These are phyloP conservation scores for Acrocephalus scirpaceus DNA, from an alignment of 2,797 vertebrate genomes.

Conservation along the genomic window DNA sequence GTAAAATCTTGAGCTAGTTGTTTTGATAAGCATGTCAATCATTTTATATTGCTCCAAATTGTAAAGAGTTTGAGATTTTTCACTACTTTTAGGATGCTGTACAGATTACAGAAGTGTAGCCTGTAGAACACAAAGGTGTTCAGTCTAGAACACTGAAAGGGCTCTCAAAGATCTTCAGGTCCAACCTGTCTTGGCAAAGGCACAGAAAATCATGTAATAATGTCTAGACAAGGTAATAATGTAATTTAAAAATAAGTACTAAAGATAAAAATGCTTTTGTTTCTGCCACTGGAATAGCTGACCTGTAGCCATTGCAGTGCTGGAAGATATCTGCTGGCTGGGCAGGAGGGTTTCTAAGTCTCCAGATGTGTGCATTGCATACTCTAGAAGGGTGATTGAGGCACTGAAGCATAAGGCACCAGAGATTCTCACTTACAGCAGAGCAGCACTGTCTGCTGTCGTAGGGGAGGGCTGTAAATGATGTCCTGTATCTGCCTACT, in stretches of 20 bases:
- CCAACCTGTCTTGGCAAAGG: neutral
- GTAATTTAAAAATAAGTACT: neutral
- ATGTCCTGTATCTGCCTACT: neutral
- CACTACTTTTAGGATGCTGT: neutral
- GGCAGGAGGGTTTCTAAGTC: neutral
- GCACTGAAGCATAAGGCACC: neutral
- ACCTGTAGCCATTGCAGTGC: neutral
- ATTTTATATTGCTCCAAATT: conserved; percentile 17
- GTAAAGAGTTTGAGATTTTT: neutral
- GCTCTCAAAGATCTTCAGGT: neutral
- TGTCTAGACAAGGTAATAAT: neutral
- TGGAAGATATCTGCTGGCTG: neutral
- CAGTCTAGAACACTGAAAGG: neutral
- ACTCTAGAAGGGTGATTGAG: neutral
- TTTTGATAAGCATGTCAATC: conserved; percentile 57
- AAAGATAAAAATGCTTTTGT: neutral
- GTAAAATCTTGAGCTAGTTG: conserved; percentile 40
- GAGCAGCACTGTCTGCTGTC: neutral
- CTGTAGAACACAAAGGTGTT: neutral
- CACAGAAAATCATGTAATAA: neutral
- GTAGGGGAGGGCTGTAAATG: neutral
- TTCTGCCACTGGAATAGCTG: neutral
- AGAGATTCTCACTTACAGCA: neutral
- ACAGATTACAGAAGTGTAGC: neutral
- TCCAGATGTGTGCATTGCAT: neutral